These are phyloP conservation scores for Archocentrus centrarchus DNA, from an alignment of 2,113 vertebrate genomes.

Conservation along the genomic window DNA sequence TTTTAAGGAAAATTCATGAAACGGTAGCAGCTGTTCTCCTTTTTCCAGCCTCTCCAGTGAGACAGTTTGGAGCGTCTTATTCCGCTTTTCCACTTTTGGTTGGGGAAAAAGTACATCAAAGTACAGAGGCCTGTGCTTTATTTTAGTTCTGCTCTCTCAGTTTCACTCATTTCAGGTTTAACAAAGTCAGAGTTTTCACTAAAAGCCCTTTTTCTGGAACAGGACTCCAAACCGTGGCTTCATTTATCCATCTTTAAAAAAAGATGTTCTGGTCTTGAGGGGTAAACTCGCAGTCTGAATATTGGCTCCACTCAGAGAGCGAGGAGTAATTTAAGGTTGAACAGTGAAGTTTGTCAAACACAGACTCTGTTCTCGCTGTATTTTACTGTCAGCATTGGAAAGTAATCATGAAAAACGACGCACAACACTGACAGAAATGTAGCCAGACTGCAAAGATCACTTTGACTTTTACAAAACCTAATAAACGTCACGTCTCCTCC, in stretches of 20 bases:
- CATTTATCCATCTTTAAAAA: too few relatives aligned
- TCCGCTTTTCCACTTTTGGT: neutral
- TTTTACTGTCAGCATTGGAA: neutral
- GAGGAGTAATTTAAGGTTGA: neutral
- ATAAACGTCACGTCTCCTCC: neutral
- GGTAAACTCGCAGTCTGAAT: too few relatives aligned
- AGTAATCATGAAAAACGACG: neutral
- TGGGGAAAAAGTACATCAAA: neutral
- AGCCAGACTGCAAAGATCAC: neutral
- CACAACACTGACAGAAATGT: neutral
- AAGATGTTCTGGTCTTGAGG: too few relatives aligned
- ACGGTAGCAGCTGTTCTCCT: neutral
- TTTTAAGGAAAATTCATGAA: too few relatives aligned
- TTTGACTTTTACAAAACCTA: neutral
- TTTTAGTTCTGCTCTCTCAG: too few relatives aligned
- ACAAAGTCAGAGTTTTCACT: neutral
- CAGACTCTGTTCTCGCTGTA: neutral
- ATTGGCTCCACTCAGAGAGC: neutral
- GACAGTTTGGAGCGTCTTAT: neutral
- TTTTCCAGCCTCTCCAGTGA: too few relatives aligned
- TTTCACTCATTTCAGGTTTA: too few relatives aligned
- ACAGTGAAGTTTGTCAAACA: neutral
- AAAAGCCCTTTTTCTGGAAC: too few relatives aligned
- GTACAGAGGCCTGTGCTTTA: too few relatives aligned
- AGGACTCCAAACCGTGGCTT: too few relatives aligned